Percentiles rank a stretch among this genome's conserved stretches.
Conservation (phyloP, 1,140 invertebrate genomes). For the Neoseiulus cucumeris region DNA sequence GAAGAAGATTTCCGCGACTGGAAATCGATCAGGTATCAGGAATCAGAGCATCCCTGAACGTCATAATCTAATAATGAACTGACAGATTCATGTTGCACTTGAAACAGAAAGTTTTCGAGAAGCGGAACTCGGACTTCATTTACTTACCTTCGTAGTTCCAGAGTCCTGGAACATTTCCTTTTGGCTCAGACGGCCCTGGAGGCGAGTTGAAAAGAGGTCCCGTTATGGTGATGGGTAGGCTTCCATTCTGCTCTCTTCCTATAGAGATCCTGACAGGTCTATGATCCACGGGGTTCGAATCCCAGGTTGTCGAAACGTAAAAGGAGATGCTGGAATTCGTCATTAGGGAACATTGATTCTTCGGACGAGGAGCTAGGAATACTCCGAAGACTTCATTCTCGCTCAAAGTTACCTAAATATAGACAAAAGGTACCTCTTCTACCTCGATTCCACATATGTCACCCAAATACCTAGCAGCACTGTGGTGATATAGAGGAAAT, state of each 20-base stretch:
- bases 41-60: not conserved
- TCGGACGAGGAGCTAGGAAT: too few relatives aligned
- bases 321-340: not conserved
- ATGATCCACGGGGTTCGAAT: conserved; percentile 19
- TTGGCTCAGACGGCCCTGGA: conserved; percentile 14
- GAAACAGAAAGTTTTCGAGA: not conserved
- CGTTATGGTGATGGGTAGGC: not conserved
- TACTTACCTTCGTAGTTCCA: conserved; percentile 31
- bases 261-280: conserved; percentile 19
- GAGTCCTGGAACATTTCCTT: conserved; percentile 24
- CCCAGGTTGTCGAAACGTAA: conserved; percentile 22
- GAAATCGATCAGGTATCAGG: conserved; percentile 14
- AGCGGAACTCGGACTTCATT: not conserved
- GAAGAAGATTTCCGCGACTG: conserved; percentile 34
- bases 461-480: not conserved
- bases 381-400: too few relatives aligned
- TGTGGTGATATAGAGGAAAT: not conserved
- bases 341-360: not conserved
- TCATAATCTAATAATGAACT: not conserved
- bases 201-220: not conserved
- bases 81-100: not conserved
- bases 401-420: not conserved
- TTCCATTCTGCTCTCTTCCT: not conserved
- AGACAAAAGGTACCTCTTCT: not conserved
- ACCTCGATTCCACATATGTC: not conserved